Base-by-base conservation (phyloP, 2,888 invertebrate species). In the Drosophila antonietae region DNA sequence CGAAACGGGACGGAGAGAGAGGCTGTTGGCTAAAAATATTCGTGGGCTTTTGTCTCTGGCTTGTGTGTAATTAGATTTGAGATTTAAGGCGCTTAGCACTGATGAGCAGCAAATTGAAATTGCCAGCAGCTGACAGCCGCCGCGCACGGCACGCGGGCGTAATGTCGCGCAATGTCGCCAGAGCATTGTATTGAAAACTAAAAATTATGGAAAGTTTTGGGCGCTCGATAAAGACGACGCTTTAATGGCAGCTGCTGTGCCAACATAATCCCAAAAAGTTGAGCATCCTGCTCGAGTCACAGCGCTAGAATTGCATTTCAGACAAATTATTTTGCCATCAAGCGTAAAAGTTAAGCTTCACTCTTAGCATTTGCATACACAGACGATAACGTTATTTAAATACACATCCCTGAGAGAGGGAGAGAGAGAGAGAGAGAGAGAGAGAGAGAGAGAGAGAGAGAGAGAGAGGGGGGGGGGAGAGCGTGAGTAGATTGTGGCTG, bases 51-150 rank as follows among this genome's bases (percentile, higher is more conserved):
- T 87, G 76, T 85, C 76, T 83, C 74, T 75, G 72, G 71, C 70
- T 80, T 69, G 78, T 73, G 78, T 77, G 88, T 86, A 86, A 86
- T 86, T 86, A 87, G 87, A 79, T 84, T 84, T 74, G 55, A 79
- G 77, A 81, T 87, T 86, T 88, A 87, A 86, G 80, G 82, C 80
- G 86, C 82, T 89, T 86, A 86, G 35, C 65, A 43, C 66, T 74
- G 74, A 62, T 74, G 78, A 72, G 68, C 58, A 73, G 65, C 66
- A 74, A 87, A 78, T 88, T 68, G 71, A 75, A 75, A 74, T 84
- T 62, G 73, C 67, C 75, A 70, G 59, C 64, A 64, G 58, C 43
- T 60, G 56, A 64, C 60, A 51, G 52, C 18, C 33, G 47, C 18
- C 37, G 56, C 57, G 9, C 58, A 61, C 35, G 37, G 20, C 49